Conservation (phyloP, 2,888 invertebrate genomes). For the Deilephila elpenor region DNA sequence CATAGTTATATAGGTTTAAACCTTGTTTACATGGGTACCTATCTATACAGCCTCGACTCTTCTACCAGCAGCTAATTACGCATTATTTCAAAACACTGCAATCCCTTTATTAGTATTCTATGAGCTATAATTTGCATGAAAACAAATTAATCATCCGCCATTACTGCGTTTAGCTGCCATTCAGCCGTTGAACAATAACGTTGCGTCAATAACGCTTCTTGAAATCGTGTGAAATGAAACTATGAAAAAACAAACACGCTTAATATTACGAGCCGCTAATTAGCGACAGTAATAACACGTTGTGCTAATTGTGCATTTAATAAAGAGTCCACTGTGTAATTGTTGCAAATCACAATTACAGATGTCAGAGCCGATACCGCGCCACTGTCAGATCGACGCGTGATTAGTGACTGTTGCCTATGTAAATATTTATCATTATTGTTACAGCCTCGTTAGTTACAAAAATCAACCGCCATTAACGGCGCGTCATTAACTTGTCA, state of each 20-base stretch:
- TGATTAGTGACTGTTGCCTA: constrained; percentile 42
- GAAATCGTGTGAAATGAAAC: not conserved
- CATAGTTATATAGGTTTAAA: too few relatives aligned
- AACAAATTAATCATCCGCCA: not conserved
- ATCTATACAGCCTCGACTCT: too few relatives aligned
- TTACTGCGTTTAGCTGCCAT: not conserved
- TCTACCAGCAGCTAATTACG: not conserved
- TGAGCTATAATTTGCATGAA: not conserved
- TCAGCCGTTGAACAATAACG: not conserved
- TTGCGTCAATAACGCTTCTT: not conserved
- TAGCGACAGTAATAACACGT: constrained; percentile 26
- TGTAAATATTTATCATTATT: constrained; percentile 28
- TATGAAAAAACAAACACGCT: constrained; percentile 33
- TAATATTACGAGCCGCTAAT: constrained; percentile 21
- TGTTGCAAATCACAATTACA: constrained; percentile 54
- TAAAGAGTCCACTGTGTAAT: constrained; percentile 38
- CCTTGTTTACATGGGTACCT: too few relatives aligned
- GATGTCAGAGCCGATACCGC: constrained; percentile 48
- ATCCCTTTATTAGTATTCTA: not conserved
- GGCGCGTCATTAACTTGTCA: constrained; percentile 24
- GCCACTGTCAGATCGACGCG: constrained; percentile 55
- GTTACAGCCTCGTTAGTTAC: constrained; percentile 27
- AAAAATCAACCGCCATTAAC: constrained; percentile 18
- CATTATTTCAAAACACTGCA: not conserved
- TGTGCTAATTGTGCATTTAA: constrained; percentile 28